Conservation (phyloP, 2,797 vertebrate species). For the Cossypha niveicapilla region DNA sequence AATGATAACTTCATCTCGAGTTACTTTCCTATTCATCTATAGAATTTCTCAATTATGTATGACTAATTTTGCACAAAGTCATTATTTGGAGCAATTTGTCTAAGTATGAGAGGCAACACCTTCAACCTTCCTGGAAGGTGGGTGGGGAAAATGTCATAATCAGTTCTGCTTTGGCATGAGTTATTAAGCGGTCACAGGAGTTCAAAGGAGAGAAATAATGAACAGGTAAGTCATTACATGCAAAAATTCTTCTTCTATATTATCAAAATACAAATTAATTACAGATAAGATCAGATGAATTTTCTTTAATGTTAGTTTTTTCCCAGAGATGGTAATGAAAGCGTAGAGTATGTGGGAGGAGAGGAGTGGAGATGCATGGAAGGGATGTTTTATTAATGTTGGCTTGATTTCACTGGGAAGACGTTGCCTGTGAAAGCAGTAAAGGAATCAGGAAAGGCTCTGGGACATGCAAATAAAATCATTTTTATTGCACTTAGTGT, state of each 20-base stretch:
- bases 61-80: constrained; percentile 85
- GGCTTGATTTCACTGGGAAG: constrained; percentile 62
- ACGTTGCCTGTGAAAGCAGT: constrained; percentile 59
- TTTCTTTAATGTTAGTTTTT: constrained; percentile 77
- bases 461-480: constrained; percentile 72
- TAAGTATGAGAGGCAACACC: constrained; percentile 78
- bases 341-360: constrained; percentile 54
- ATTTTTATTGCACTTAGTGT: constrained; percentile 68
- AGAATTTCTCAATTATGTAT: constrained; percentile 82
- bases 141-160: constrained; percentile 73
- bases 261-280: constrained; percentile 84
- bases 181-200: constrained; percentile 78
- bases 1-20: constrained; percentile 71
- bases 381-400: constrained; percentile 66
- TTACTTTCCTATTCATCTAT: constrained; percentile 75
- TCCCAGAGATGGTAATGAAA: constrained; percentile 77
- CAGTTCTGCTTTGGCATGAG: constrained; percentile 64
- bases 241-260: constrained; percentile 76
- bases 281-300: constrained; percentile 80
- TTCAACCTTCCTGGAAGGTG: constrained; percentile 75
- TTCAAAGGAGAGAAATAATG: constrained; percentile 79
- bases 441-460: constrained; percentile 65
- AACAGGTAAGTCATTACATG: constrained; percentile 79
- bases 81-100: constrained; percentile 85
- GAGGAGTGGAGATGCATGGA: constrained; percentile 51